A percentile compares a stretch with the other conserved stretches of the same genome.
These are phyloP conservation scores for Dryobota labecula DNA, from an alignment of 2,888 invertebrate genomes.

Conservation along the genomic window DNA sequence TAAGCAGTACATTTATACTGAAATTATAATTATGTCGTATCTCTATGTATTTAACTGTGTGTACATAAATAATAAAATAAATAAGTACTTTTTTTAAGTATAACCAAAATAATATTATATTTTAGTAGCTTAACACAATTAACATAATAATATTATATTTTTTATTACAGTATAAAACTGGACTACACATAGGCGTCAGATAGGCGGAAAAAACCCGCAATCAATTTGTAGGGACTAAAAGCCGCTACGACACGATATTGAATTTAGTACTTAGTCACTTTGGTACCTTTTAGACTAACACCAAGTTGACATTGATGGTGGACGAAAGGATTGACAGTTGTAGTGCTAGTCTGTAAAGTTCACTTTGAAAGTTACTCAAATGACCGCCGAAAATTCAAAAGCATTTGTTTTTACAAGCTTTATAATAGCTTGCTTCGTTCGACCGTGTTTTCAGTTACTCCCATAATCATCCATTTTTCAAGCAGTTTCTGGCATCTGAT, in stretches of 20 bases:
- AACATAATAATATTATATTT: too few relatives aligned
- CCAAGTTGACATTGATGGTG: neutral
- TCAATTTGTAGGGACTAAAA: slow-evolving; percentile 52
- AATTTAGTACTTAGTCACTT: slow-evolving; percentile 31
- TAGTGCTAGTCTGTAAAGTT: neutral
- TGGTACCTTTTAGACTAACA: neutral
- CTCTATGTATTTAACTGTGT: too few relatives aligned
- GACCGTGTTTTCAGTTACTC: too few relatives aligned
- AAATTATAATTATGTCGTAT: too few relatives aligned
- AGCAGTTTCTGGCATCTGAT: too few relatives aligned
- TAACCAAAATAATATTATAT: neutral
- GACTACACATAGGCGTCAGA: slow-evolving; percentile 33
- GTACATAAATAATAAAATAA: too few relatives aligned
- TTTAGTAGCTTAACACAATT: too few relatives aligned
- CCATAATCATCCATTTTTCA: too few relatives aligned
- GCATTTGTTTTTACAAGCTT: too few relatives aligned
- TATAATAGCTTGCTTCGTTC: too few relatives aligned
- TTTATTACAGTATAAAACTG: neutral
- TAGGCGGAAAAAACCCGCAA: slow-evolving; percentile 22
- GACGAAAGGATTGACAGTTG: neutral
- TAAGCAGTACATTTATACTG: too few relatives aligned
- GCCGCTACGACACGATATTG: slow-evolving; percentile 38
- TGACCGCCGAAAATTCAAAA: neutral
- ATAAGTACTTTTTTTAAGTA: neutral
- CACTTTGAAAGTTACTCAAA: neutral